Evolutionary conservation across 1,140 invertebrate species (phyloP).

Genomic region (Elysia chlorotica): DNA sequence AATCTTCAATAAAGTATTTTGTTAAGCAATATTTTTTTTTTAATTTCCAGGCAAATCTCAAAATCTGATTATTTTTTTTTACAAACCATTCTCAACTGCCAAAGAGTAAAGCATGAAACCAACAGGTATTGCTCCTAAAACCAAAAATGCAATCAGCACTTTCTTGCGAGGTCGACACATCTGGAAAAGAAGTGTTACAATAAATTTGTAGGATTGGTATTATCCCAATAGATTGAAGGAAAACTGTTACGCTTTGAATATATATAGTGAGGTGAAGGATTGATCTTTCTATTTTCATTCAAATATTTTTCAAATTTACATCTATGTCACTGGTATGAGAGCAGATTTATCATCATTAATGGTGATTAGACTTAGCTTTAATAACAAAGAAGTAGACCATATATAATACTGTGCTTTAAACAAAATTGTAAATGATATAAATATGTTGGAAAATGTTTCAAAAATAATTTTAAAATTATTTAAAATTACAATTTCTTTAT

Average conservation of each 20-base stretch:
- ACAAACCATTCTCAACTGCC: conserved; percentile 12
- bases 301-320: neutral
- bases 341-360: neutral
- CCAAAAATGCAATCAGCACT: conserved; percentile 28
- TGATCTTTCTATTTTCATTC: neutral
- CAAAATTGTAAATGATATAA: neutral
- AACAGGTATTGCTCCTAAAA: conserved; percentile 32
- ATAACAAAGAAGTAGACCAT: neutral
- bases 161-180: conserved; percentile 37
- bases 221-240: no score
- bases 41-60: neutral
- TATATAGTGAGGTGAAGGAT: neutral
- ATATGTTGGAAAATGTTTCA: neutral
- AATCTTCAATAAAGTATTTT: neutral
- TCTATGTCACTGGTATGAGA: neutral
- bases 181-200: conserved; percentile 10
- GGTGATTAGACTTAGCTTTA: neutral
- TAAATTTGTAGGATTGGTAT: no score
- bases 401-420: neutral
- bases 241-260: neutral
- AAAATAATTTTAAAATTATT: neutral
- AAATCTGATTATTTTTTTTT: neutral
- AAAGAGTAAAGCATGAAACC: conserved; percentile 30
- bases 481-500: neutral
- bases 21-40: neutral